A percentile compares a stretch with the other conserved stretches of the same genome.
Conservation (phyloP, 2,888 invertebrate genomes). For the Eupithecia dodoneata region DNA sequence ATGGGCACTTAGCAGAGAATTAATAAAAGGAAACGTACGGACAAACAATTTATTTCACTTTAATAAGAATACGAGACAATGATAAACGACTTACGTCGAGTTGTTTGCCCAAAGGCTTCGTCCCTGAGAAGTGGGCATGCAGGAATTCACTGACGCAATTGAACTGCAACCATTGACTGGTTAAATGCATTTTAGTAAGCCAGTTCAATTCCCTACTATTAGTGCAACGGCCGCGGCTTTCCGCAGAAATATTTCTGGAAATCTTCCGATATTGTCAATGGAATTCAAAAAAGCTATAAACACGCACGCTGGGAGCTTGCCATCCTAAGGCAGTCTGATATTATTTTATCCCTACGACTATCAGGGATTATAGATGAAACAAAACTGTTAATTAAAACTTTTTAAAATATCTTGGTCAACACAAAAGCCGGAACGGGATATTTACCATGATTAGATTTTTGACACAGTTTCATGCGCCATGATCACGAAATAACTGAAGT, state of each 20-base stretch:
- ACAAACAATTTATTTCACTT: neutral
- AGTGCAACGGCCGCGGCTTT: neutral
- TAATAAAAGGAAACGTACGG: neutral
- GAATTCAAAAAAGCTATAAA: neutral
- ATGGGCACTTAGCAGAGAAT: neutral
- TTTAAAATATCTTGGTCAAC: no score
- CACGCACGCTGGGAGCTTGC: neutral
- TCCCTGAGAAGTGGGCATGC: conserved; percentile 37
- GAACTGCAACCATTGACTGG: conserved; percentile 27
- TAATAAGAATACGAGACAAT: conserved; percentile 10
- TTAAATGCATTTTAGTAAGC: conserved; percentile 3
- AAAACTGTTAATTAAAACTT: neutral
- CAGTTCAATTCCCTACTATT: neutral
- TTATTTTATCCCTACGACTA: neutral
- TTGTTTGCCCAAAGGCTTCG: conserved; percentile 37
- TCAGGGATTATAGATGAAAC: neutral
- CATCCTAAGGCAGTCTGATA: neutral
- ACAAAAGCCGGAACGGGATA: no score
- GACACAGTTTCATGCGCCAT: no score
- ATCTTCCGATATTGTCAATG: neutral
- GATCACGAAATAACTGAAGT: no score
- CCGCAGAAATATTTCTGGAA: neutral
- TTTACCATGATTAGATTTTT: no score
- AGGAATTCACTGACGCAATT: conserved; percentile 43
- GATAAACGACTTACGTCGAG: conserved; percentile 18